Conservation (phyloP, 2,113 vertebrate genomes). For the Puffinus mauretanicus region DNA sequence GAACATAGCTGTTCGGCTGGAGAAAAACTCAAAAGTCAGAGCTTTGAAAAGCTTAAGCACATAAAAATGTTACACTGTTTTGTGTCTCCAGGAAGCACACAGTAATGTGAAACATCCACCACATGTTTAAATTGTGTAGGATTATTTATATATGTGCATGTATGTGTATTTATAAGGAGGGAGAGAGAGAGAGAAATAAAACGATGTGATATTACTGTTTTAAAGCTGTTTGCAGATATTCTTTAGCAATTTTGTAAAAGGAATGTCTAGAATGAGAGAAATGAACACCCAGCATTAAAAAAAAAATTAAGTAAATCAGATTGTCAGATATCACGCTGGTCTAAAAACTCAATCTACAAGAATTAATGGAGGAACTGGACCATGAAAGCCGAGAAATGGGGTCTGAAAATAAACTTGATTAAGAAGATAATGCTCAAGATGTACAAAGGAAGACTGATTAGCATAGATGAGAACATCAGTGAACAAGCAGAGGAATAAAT, state of each 20-base stretch:
- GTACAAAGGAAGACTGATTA: slow-evolving; percentile 56
- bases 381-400: slow-evolving; percentile 38
- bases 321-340: neutral
- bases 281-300: neutral
- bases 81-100: slow-evolving; percentile 37
- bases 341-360: slow-evolving; percentile 4
- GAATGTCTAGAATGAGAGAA: neutral
- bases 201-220: slow-evolving; percentile 18
- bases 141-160: neutral
- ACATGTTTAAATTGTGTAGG: slow-evolving; percentile 40
- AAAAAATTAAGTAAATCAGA: neutral
- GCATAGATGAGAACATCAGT: slow-evolving; percentile 20
- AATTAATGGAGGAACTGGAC: slow-evolving; percentile 35
- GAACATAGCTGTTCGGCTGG: slow-evolving; percentile 49
- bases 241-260: neutral
- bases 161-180: neutral
- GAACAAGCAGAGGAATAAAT: slow-evolving; percentile 52
- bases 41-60: slow-evolving; percentile 54
- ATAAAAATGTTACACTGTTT: slow-evolving; percentile 57
- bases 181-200: slow-evolving; percentile 33
- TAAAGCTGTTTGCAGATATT: slow-evolving; percentile 38
- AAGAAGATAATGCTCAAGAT: slow-evolving; percentile 46
- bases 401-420: slow-evolving; percentile 57
- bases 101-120: slow-evolving; percentile 64
- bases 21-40: slow-evolving; percentile 56